phyloP scores from a whole-genome alignment of 2,797 vertebrate genomes.

The Trematomus bernacchii region DNA sequence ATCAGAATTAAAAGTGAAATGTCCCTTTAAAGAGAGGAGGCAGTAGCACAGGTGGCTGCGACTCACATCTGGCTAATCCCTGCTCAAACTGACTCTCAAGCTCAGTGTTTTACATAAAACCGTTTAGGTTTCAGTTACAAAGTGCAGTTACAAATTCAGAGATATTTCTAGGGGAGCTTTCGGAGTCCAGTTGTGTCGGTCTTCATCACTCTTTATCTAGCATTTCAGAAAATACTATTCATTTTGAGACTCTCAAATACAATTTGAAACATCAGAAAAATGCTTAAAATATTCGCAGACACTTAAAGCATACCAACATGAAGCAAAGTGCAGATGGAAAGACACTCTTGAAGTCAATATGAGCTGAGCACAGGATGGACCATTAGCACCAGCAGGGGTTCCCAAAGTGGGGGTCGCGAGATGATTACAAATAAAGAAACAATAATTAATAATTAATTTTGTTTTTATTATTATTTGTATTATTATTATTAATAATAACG shows the following conservation, averaged over 20 bases:
- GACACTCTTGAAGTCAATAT: neutral
- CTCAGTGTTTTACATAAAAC: neutral
- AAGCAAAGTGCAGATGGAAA: neutral
- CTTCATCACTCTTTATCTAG: neutral
- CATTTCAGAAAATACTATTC: neutral
- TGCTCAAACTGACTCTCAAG: constrained; percentile 22
- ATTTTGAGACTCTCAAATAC: neutral
- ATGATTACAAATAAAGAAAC: too few species aligned
- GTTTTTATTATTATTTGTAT: too few species aligned
- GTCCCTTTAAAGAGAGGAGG: constrained; percentile 35
- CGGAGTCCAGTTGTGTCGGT: neutral
- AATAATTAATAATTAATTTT: too few species aligned
- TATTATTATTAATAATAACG: too few species aligned
- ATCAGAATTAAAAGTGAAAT: constrained; percentile 5
- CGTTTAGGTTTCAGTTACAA: neutral
- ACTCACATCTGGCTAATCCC: constrained; percentile 35
- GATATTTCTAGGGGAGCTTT: neutral
- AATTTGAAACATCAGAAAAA: too few species aligned
- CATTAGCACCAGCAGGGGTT: constrained; percentile 2
- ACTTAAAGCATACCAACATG: neutral
- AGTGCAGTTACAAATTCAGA: neutral
- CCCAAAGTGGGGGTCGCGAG: too few species aligned
- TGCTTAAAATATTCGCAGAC: neutral
- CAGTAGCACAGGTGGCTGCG: constrained; percentile 41
- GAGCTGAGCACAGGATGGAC: neutral